Base-by-base conservation (phyloP, 1,140 invertebrate genomes). In the Steinernema khuongi region DNA sequence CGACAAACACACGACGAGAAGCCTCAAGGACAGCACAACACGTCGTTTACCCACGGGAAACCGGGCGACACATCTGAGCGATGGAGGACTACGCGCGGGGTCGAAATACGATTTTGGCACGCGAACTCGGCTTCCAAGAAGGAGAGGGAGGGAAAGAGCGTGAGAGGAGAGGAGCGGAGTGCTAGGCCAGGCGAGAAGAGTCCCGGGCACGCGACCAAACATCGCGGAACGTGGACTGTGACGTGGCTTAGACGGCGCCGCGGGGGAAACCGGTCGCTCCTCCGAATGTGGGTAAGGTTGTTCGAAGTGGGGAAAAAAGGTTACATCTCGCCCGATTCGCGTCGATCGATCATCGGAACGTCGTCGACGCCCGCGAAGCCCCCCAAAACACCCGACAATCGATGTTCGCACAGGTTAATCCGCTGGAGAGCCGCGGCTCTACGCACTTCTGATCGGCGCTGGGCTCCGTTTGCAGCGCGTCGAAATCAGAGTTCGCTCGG, bases 1-100 rank as follows among this genome's bases (percentile, higher is more conserved):
- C 50, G 50, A 60, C 50, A 60, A 60, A 60, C 50, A 60, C n/a
- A n/a, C n/a, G n/a, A 41, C 50, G 50, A 60, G 26, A 60, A 60
- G 50, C 11, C 4, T 11, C 50, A 4, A 60, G 50, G 50, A 60
- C 19, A 60, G 14, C 11, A 60, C 50, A 60, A 41, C 36, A 41
- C 36, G 36, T 41, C 50, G 50, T 60, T 60, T 60, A 60, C 50
- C 50, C 50, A 7, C 7, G 50, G 50, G 50, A 60, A 7, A n/a
- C 36, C 7, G 50, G 26, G 50, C 50, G 11, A 60, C 14, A 60
- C 2, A 60, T 60, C 50, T 7, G 50, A 22, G n/a, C n/a, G n/a
- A n/a, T n/a, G n/a, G n/a, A n/a, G n/a, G n/a, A n/a, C n/a, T n/a
- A n/a, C n/a, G n/a, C n/a, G n/a, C n/a, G n/a, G n/a, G n/a, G n/a